Conservation (phyloP, 64 coral and sea anemone species). For the Dendrophyllia cribrosa region DNA sequence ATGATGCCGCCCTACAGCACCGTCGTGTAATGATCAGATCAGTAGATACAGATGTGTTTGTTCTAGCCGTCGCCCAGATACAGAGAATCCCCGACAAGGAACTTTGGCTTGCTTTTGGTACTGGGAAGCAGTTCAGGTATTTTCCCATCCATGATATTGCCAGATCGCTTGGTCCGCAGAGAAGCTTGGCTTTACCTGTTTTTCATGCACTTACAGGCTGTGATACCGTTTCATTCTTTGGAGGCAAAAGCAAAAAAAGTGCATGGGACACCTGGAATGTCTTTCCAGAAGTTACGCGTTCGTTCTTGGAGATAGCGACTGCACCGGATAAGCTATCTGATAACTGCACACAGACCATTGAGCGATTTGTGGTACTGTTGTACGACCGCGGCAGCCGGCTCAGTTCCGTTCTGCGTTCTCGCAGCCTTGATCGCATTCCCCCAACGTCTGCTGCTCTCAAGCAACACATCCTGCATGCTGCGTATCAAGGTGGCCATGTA, state of each 20-base stretch:
- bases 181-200: slow-evolving; percentile 32
- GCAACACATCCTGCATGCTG: too few species aligned
- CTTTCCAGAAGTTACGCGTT: slow-evolving; percentile 30
- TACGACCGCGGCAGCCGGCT: slow-evolving; percentile 38
- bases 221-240: slow-evolving; percentile 51
- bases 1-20: too few species aligned
- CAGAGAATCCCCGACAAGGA: neutral
- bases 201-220: slow-evolving; percentile 65
- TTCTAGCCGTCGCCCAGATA: slow-evolving; percentile 13
- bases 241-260: slow-evolving; percentile 48
- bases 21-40: slow-evolving; percentile 37
- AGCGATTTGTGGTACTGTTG: slow-evolving; percentile 35
- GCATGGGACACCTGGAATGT: slow-evolving; percentile 66
- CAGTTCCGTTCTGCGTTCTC: too few species aligned
- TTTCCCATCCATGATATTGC: slow-evolving; percentile 50
- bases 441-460: too few species aligned
- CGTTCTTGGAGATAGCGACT: slow-evolving; percentile 39
- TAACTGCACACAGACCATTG: neutral
- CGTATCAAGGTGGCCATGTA: too few species aligned
- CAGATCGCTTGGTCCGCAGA: slow-evolving; percentile 13
- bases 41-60: slow-evolving; percentile 40
- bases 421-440: too few species aligned
- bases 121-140: neutral
- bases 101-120: slow-evolving; percentile 39
- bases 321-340: slow-evolving; percentile 15